These are phyloP conservation scores for Henricia sp. DNA, from an alignment of 53 echinoderm and acorn worm genomes.

Conservation along the genomic window DNA sequence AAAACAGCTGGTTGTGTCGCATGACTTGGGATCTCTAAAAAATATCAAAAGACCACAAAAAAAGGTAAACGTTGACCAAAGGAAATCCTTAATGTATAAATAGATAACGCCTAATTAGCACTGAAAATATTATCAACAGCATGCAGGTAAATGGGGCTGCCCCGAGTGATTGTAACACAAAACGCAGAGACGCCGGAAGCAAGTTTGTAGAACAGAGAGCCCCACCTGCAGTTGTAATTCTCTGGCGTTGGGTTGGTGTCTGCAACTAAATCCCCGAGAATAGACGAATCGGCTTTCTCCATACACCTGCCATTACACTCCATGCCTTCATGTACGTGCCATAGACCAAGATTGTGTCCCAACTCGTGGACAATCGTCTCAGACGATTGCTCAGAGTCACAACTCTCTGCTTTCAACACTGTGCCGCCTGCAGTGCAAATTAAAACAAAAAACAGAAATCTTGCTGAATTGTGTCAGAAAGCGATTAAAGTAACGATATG, in stretches of 20 bases:
- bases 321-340: constrained; percentile 92
- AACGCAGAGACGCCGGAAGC: too few species aligned
- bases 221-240: constrained; percentile 69
- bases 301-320: constrained; percentile 72
- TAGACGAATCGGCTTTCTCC: constrained; percentile 69
- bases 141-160: too few species aligned
- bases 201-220: too few species aligned
- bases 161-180: too few species aligned
- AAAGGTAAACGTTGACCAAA: background rate
- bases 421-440: constrained; percentile 89
- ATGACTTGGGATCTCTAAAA: constrained; percentile 77
- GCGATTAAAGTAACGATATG: too few species aligned
- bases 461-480: too few species aligned
- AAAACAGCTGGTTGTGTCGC: constrained; percentile 59
- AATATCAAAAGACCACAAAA: background rate
- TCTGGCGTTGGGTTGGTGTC: constrained; percentile 94
- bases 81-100: too few species aligned
- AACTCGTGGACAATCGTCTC: constrained; percentile 88
- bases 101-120: too few species aligned
- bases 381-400: constrained; percentile 30
- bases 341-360: constrained; percentile 90
- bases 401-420: constrained; percentile 63
- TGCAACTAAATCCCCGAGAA: constrained; percentile 82
- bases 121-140: too few species aligned
- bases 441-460: too few species aligned